phyloP scores from a whole-genome alignment of 2,888 invertebrate genomes.

The Margaritifera margaritifera region DNA sequence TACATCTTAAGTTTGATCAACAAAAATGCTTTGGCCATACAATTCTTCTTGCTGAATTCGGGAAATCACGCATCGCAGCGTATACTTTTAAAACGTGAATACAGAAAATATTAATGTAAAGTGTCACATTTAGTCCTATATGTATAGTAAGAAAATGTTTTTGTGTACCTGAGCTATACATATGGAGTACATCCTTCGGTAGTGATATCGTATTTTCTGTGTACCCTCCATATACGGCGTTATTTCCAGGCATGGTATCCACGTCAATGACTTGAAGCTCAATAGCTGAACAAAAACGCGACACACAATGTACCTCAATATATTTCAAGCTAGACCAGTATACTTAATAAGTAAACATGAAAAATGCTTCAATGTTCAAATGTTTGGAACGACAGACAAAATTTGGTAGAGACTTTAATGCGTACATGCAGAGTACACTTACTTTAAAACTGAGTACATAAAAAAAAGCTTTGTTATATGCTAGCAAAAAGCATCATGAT shows the following conservation, averaged over 20 bases:
- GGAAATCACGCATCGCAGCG: no score
- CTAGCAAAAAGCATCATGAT: no score
- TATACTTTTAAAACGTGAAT: no score
- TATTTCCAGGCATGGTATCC: conserved; percentile 6
- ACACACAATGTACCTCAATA: background rate
- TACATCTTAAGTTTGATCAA: no score
- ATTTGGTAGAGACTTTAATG: no score
- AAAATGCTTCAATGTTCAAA: no score
- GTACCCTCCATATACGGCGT: conserved; percentile 8
- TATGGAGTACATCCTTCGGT: conserved; percentile 39
- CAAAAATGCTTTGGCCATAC: no score
- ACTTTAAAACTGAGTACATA: no score
- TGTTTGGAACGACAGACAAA: no score
- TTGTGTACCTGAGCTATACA: conserved; percentile 38
- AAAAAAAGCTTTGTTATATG: no score
- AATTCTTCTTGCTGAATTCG: no score
- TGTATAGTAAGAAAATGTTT: background rate
- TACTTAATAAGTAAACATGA: background rate
- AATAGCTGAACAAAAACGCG: conserved; percentile 36
- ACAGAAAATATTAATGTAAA: background rate
- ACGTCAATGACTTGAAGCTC: conserved; percentile 49
- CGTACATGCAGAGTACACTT: no score
- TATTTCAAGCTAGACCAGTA: background rate
- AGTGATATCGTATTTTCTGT: conserved; percentile 43
- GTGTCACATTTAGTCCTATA: background rate